phyloP scores from a whole-genome alignment of 2,113 vertebrate genomes.

The Bubalus kerabau region DNA sequence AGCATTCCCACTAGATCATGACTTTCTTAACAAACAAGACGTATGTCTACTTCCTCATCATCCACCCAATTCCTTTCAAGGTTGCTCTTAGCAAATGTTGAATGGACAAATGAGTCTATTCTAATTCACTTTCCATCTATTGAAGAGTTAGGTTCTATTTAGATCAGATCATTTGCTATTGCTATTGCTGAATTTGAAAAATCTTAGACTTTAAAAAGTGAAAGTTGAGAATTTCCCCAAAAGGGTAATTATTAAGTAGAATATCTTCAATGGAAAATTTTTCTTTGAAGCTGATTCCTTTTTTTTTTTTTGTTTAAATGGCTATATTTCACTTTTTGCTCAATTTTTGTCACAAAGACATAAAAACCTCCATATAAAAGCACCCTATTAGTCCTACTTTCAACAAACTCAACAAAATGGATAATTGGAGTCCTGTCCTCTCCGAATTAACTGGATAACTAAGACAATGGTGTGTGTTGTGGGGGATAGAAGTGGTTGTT shows the following conservation, averaged over 20 bases:
- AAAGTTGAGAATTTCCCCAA: background rate
- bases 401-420: background rate
- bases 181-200: background rate
- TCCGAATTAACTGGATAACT: background rate
- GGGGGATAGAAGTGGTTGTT: background rate
- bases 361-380: background rate
- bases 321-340: background rate
- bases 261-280: background rate
- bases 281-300: background rate
- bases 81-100: background rate
- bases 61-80: background rate
- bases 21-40: background rate
- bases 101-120: slow-evolving; percentile 27
- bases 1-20: background rate
- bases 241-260: background rate
- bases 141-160: background rate
- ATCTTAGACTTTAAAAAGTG: background rate
- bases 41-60: background rate
- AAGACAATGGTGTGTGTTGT: background rate
- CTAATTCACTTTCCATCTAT: background rate
- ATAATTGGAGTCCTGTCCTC: background rate
- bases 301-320: background rate
- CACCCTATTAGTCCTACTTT: background rate
- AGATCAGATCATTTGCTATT: background rate
- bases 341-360: background rate